Base-by-base conservation (phyloP, 2,888 invertebrate genomes). In the Cheilosia soror region DNA sequence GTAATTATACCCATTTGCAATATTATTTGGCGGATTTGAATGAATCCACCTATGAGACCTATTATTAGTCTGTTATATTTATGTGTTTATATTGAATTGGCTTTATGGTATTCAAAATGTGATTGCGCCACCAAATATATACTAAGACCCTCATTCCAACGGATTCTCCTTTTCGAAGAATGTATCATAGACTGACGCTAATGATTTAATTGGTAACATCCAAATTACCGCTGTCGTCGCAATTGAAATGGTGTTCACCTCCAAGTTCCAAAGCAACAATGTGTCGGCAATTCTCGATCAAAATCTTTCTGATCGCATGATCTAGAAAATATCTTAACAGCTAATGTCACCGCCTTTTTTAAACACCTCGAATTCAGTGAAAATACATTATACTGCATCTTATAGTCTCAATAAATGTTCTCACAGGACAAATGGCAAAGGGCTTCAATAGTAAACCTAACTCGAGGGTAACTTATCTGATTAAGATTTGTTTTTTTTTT, bases 381-480 rank as follows among this genome's bases (percentile, higher is more conserved):
- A 53, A 58, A 69, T 63, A 55, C 37, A 53, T 77, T 69, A 37
- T 51, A 58, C 66, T 58, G 51, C 60, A 31, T 58, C 27, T 31
- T n/a, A 53, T 63, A 57, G 63, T 71, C 57, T 63, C 63, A 49
- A 65, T 65, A 5, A 31, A 49, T 42, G 20, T 65, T 57, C 55
- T 63, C 69, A 63, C 55, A 44, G 63, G 42, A 60, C 47, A 11
- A 42, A 15, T 11, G n/a, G 44, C 15, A 37, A 42, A n/a, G 53
- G 47, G n/a, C 20, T 29, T 58, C 47, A n/a, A 29, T 4, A 11
- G 13, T 42, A 71, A 47, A 33, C 40, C 20, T 42, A 31, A n/a
- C 63, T 71, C 63, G 25, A 53, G 72, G 72, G 79, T 72, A 60
- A 79, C 79, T 79, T 79, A 79, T 79, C 79, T 79, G 79, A 79